Conservation (phyloP, 2,113 vertebrate genomes). For the Micronycteris hirsuta region DNA sequence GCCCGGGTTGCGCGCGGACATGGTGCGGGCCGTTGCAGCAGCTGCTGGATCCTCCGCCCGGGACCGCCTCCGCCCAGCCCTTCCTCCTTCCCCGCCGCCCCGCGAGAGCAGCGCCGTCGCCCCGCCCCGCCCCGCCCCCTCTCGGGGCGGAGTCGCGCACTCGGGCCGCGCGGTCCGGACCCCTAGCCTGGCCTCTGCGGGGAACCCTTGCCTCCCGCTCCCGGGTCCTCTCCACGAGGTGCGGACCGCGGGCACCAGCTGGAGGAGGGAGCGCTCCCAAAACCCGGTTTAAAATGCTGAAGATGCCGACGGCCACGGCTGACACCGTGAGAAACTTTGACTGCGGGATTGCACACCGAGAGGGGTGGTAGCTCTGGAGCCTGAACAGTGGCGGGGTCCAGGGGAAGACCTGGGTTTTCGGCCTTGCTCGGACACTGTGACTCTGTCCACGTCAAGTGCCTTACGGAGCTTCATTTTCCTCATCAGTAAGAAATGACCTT, state of each 20-base stretch:
- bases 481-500: neutral
- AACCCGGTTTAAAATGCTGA: neutral
- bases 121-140: neutral
- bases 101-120: neutral
- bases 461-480: neutral
- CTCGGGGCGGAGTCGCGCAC: neutral
- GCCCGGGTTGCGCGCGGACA: conserved; percentile 66
- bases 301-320: neutral
- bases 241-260: accelerated
- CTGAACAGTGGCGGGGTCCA: neutral
- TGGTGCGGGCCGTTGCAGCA: neutral
- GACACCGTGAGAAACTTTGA: neutral
- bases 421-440: neutral
- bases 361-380: neutral
- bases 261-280: accelerated
- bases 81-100: neutral
- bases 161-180: accelerated
- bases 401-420: neutral
- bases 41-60: accelerated
- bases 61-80: accelerated
- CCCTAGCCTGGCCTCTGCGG: accelerated
- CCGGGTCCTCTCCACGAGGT: accelerated
- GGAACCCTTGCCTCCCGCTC: accelerated
- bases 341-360: no score
- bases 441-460: no score